Evolutionary conservation across 2,113 vertebrate genomes (phyloP), one percentile per base, ranked within the genome.

Genomic region (Centropristis striata): DNA sequence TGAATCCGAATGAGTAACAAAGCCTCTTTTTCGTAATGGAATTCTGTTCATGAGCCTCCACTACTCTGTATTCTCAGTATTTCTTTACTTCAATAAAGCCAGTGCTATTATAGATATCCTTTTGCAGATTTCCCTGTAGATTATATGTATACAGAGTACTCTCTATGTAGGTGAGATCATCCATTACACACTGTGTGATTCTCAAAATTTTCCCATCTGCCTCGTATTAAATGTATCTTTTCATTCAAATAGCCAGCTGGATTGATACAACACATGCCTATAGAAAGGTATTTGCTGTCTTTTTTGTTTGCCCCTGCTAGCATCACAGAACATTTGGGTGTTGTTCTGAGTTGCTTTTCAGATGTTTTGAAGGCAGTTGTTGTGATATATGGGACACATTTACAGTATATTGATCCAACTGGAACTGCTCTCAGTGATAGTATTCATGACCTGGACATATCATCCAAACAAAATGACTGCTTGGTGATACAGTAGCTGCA

Each of bases 321-420:
- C n/a, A 27, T 54, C 36, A 13, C 4, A 49, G 20, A 46, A 39
- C 5, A 79, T 25, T 51, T 28, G 27, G 25, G 4, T 11, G 9
- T 71, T 66, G 18, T 49, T 60, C 23, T 44, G n/a, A 57, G 41
- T 61, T 46, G 18, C 63, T 75, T 55, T 67, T 55, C 27, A 66
- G 67, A 49, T 27, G 12, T 12, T 54, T 1, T 64, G 27, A 49
- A 15, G 8, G 7, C 21, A 8, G 37, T 32, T 71, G 21, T 21
- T 55, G 50, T 81, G 49, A 77, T 72, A 8, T 64, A 68, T 67
- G 41, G 36, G 25, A 63, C 37, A 70, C 18, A 54, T 74, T 71
- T 71, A 54, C 36, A 50, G 42, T 66, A 8, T 80, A 84, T 79
- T 70, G 70, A 84, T 79, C 50, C 37, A 21, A 23, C 16, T 51